Evolutionary conservation across 2,797 vertebrate species (phyloP).

Genomic region (Thamnophis elegans): DNA sequence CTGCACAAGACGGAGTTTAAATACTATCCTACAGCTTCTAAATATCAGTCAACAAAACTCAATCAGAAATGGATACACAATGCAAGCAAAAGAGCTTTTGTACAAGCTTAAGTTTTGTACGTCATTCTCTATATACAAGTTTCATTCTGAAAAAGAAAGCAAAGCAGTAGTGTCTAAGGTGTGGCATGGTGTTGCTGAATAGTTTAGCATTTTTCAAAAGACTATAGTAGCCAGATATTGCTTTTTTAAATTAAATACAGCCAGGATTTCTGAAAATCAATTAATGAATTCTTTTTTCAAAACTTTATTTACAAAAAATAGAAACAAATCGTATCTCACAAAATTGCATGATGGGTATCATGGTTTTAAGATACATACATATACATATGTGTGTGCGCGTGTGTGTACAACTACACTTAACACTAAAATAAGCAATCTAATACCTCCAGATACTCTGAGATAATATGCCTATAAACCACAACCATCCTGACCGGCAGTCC

Average conservation of each 20-base stretch:
- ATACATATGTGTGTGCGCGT: not conserved
- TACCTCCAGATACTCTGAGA: not conserved
- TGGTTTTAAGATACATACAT: not conserved
- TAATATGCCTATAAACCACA: not conserved
- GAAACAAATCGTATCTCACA: not conserved
- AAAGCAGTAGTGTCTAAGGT: not conserved
- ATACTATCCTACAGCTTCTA: not conserved
- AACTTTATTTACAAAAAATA: not conserved
- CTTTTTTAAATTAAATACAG: not conserved
- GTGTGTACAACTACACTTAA: not conserved
- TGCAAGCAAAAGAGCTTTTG: not conserved
- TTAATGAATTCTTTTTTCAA: not conserved
- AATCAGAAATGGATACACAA: not conserved
- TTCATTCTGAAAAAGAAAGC: slow-evolving; percentile 1
- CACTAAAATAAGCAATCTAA: not conserved
- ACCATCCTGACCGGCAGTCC: not conserved
- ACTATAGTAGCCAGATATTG: not conserved
- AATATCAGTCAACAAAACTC: not conserved
- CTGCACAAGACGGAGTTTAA: not conserved
- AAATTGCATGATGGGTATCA: not conserved
- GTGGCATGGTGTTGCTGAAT: not conserved
- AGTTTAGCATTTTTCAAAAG: not conserved
- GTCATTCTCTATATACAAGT: not conserved
- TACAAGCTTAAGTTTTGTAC: not conserved
- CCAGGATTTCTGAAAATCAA: not conserved